Percentiles rank a stretch among this genome's conserved stretches.
These are phyloP conservation scores for Nannoperca australis DNA, from an alignment of 2,797 vertebrate genomes.

Conservation along the genomic window DNA sequence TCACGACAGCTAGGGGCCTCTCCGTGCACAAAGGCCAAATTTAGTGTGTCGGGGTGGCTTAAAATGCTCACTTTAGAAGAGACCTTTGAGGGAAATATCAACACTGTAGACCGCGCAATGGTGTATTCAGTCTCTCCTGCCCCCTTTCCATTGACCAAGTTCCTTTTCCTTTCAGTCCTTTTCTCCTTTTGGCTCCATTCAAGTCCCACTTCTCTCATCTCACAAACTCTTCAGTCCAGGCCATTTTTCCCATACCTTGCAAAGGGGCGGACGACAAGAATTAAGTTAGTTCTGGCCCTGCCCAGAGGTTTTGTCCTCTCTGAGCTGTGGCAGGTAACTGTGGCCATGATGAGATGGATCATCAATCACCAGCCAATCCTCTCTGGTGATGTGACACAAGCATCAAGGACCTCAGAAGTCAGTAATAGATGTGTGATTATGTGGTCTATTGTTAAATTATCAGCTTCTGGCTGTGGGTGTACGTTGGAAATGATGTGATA, in stretches of 20 bases:
- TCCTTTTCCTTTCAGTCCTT: conserved; percentile 84
- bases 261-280: conserved; percentile 90
- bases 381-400: conserved; percentile 68
- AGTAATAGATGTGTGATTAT: not conserved
- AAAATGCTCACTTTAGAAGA: conserved; percentile 89
- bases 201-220: conserved; percentile 86
- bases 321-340: conserved; percentile 85
- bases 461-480: not conserved
- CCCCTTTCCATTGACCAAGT: conserved; percentile 87
- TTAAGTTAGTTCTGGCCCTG: conserved; percentile 90
- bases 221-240: conserved; percentile 81
- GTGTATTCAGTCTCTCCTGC: conserved; percentile 84
- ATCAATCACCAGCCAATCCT: conserved; percentile 85
- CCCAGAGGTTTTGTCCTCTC: conserved; percentile 85
- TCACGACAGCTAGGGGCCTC: conserved; percentile 89
- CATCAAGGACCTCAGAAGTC: conserved; percentile 8
- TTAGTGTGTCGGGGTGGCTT: conserved; percentile 88
- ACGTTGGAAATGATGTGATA: not conserved
- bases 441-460: not conserved
- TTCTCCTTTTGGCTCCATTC: conserved; percentile 85
- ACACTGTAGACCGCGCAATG: conserved; percentile 83
- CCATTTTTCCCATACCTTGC: conserved; percentile 91
- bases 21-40: conserved; percentile 89
- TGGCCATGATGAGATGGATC: conserved; percentile 78
- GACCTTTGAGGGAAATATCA: conserved; percentile 89